Percentiles rank a stretch among this genome's conserved stretches.
Evolutionary conservation across 2,797 vertebrate genomes (phyloP).

Genomic region (Threskiornis aethiopicus): DNA sequence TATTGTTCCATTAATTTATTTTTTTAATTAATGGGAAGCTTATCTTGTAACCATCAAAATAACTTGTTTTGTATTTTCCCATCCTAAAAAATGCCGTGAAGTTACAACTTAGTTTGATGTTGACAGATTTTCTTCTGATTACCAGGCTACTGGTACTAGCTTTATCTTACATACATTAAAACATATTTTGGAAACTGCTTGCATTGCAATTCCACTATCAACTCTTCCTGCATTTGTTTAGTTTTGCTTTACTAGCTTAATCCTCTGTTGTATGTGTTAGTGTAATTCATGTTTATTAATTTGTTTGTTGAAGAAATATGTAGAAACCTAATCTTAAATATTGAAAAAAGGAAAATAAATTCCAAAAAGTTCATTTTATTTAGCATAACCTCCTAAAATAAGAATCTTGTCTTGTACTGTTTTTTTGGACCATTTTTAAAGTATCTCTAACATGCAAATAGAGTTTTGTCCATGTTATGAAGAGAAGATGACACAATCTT

Average conservation of each 20-base stretch:
- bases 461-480: neutral
- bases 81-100: neutral
- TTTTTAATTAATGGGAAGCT: neutral
- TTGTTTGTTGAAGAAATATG: neutral
- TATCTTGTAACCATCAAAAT: slow-evolving; percentile 6
- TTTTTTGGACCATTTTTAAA: neutral
- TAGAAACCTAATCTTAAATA: neutral
- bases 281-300: neutral
- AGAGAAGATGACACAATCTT: neutral
- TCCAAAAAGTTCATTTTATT: neutral
- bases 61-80: neutral
- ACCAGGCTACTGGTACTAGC: neutral
- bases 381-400: neutral
- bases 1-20: slow-evolving; percentile 24
- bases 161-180: neutral
- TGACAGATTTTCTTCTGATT: neutral
- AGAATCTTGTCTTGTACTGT: neutral
- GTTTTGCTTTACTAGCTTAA: neutral
- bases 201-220: neutral
- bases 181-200: neutral
- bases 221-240: neutral
- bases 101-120: neutral
- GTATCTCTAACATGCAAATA: neutral
- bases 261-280: neutral
- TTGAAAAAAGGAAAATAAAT: neutral